phyloP scores from a whole-genome alignment of 2,888 invertebrate genomes.

The Odiellus spinosus region DNA sequence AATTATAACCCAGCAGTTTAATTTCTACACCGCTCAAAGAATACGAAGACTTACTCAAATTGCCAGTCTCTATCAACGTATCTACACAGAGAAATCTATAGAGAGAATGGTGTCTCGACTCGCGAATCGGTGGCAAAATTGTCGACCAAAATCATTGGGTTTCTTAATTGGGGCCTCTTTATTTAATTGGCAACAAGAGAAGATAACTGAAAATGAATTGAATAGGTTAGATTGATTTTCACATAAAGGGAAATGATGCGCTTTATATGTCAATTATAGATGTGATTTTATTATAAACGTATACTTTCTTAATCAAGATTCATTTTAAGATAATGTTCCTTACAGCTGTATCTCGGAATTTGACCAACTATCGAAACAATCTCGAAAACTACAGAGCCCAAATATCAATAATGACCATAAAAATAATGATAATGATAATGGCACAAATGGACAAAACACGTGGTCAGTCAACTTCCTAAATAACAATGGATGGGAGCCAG shows the following conservation, averaged over 20 bases:
- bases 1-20: conserved; percentile 16
- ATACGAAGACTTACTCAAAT: conserved; percentile 15
- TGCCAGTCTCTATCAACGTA: conserved; percentile 14
- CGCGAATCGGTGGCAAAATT: conserved; percentile 6
- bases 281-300: no score
- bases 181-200: conserved; percentile 17
- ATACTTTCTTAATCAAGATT: no score
- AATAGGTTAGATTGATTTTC: conserved; percentile 5
- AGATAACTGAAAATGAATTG: conserved; percentile 19
- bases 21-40: conserved; percentile 16
- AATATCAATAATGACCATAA: conserved; percentile 1
- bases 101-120: conserved; percentile 10
- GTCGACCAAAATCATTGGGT: conserved; percentile 9
- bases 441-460: neutral
- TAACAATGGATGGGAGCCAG: conserved; percentile 17
- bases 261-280: no score
- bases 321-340: no score
- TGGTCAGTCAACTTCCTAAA: neutral
- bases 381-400: neutral
- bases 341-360: neutral
- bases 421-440: conserved; percentile 3
- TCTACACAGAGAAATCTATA: conserved; percentile 14
- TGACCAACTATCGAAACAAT: conserved; percentile 1
- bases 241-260: no score
- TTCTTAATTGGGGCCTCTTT: conserved; percentile 12